These are phyloP conservation scores for Ormyrus rosae DNA, from an alignment of 2,888 invertebrate genomes.

Conservation along the genomic window DNA sequence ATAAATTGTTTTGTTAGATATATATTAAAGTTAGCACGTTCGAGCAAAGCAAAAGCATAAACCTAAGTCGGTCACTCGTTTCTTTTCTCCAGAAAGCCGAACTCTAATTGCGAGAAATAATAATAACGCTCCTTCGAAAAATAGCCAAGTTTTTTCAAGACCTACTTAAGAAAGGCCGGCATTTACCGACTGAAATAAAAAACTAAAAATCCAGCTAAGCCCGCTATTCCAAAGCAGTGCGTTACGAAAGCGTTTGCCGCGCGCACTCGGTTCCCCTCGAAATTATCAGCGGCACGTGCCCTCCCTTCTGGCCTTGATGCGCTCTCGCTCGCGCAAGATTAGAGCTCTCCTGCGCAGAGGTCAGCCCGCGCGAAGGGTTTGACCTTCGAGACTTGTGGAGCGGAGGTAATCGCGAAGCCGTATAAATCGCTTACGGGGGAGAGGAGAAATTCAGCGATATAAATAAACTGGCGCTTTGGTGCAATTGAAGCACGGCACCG, in stretches of 20 bases:
- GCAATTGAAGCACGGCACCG: too few relatives aligned
- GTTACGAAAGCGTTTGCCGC: background rate
- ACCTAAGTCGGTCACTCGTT: too few relatives aligned
- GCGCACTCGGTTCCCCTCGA: slow-evolving; percentile 15
- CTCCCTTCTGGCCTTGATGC: slow-evolving; percentile 23
- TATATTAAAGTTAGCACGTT: too few relatives aligned
- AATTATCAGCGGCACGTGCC: slow-evolving; percentile 45
- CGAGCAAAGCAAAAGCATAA: too few relatives aligned
- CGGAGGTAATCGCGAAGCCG: slow-evolving; percentile 7
- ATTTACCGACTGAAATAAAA: background rate
- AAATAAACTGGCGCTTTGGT: too few relatives aligned
- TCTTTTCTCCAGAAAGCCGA: too few relatives aligned
- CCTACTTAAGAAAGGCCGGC: too few relatives aligned
- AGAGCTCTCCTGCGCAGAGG: background rate
- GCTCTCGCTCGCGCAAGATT: slow-evolving; percentile 18
- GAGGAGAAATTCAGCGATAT: too few relatives aligned
- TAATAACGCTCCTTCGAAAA: too few relatives aligned
- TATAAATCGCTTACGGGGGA: background rate
- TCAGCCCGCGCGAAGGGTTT: background rate
- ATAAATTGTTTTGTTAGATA: too few relatives aligned
- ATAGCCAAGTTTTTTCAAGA: too few relatives aligned
- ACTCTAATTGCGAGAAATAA: too few relatives aligned
- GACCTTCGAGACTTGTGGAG: background rate
- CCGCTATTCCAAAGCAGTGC: background rate
- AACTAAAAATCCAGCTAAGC: background rate